Percentiles rank a stretch among this genome's conserved stretches.
Conservation (phyloP, 1,140 invertebrate genomes). For the Zaprionus nigranus region DNA sequence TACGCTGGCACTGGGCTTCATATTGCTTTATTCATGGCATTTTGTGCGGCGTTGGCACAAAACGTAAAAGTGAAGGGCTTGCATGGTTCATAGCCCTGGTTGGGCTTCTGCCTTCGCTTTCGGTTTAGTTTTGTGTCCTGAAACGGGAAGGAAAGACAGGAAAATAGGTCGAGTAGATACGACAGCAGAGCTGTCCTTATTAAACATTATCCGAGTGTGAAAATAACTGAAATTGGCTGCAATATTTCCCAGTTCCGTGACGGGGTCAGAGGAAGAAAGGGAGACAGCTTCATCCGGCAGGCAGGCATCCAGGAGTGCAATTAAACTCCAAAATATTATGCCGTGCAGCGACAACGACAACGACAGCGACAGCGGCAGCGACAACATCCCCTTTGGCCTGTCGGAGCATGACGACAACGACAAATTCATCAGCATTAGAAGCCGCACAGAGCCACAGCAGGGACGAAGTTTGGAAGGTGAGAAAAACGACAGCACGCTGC, state of each 20-base stretch:
- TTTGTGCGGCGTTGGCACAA: conserved; percentile 49
- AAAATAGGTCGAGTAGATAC: not conserved
- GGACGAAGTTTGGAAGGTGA: not conserved
- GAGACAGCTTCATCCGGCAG: not conserved
- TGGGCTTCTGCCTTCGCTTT: not conserved
- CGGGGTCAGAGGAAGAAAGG: not conserved
- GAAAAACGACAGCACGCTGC: conserved; percentile 35
- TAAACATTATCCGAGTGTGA: not conserved
- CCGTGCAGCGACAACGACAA: conserved; percentile 1
- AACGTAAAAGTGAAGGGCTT: not conserved
- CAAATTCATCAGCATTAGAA: conserved; percentile 25
- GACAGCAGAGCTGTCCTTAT: not conserved
- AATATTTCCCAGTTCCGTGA: not conserved
- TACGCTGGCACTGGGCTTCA: conserved; percentile 5
- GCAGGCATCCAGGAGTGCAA: not conserved
- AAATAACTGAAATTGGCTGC: conserved; percentile 17
- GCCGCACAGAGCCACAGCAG: not conserved
- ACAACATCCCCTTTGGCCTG: conserved; percentile 7
- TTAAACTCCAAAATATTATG: conserved; percentile 13
- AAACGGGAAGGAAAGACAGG: not conserved
- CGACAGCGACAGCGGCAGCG: not conserved
- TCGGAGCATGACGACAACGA: not conserved
- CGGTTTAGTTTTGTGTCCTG: not conserved
- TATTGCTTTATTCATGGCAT: conserved; percentile 54
- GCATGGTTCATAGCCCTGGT: not conserved